These are phyloP conservation scores for Meriones psammophilus DNA, from an alignment of 2,797 vertebrate species.

Conservation along the genomic window DNA sequence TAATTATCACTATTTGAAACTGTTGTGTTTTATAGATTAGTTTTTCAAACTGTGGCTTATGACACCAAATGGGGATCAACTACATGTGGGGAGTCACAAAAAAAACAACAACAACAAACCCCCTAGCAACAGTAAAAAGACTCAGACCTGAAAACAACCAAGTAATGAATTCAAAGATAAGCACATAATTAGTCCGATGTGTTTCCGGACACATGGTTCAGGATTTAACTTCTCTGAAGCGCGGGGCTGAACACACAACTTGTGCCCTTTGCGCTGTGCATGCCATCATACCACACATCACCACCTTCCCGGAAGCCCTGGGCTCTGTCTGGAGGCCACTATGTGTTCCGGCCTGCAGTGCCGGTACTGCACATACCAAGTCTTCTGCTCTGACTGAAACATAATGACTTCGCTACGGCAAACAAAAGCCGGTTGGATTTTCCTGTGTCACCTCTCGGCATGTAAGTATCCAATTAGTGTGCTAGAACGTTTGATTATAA, in stretches of 20 bases:
- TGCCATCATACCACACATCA: neutral
- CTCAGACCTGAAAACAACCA: neutral
- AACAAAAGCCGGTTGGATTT: neutral
- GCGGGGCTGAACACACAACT: neutral
- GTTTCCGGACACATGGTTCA: too few species aligned
- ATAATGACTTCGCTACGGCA: neutral
- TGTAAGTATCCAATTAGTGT: neutral
- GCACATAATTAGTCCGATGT: neutral
- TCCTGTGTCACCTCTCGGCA: neutral
- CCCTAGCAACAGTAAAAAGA: neutral
- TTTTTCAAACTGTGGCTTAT: neutral
- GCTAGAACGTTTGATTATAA: neutral
- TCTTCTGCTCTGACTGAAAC: neutral
- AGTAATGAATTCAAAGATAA: neutral
- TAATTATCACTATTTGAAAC: neutral
- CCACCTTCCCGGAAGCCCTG: neutral
- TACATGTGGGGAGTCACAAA: neutral
- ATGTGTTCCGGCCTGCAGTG: too few species aligned
- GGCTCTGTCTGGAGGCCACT: neutral
- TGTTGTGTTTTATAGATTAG: neutral
- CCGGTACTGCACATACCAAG: neutral
- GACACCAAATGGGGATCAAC: neutral
- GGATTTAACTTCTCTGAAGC: neutral
- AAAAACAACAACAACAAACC: too few species aligned
- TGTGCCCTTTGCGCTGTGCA: too few species aligned